Evolutionary conservation across 2,888 invertebrate species (phyloP).

Genomic region (Aporophyla nigra): DNA sequence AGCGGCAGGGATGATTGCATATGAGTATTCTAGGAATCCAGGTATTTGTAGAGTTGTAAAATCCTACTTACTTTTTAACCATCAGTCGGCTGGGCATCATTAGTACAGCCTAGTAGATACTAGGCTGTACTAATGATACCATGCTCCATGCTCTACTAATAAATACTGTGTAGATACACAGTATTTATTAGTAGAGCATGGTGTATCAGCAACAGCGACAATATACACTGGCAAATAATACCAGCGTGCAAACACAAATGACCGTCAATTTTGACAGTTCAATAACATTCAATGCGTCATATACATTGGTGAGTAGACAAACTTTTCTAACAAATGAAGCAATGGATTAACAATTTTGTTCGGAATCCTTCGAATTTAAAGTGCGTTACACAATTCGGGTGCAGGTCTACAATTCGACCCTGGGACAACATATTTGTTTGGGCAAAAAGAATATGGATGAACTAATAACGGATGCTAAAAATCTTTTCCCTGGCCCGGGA

Average conservation of each 20-base stretch:
- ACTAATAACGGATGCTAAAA: slow-evolving; percentile 7
- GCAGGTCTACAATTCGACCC: not conserved
- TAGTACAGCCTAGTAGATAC: too few species aligned
- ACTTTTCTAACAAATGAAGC: too few species aligned
- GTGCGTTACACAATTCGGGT: not conserved
- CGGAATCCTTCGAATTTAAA: not conserved
- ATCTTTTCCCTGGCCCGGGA: slow-evolving; percentile 8
- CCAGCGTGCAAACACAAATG: not conserved
- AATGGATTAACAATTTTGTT: not conserved
- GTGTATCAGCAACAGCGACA: not conserved
- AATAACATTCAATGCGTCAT: not conserved
- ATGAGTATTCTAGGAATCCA: not conserved
- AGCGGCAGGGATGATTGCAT: not conserved
- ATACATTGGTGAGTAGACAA: not conserved
- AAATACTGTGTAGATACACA: not conserved
- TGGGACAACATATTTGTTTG: not conserved
- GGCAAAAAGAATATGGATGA: not conserved
- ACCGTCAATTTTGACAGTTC: not conserved
- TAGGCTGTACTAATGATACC: too few species aligned
- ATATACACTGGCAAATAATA: not conserved
- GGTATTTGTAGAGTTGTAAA: not conserved
- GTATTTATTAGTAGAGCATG: not conserved
- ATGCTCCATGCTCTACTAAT: too few species aligned
- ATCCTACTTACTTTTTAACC: not conserved
- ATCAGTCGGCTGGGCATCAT: not conserved